Evolutionary conservation across 1,140 invertebrate species (phyloP), one percentile per base, ranked within the genome.

Genomic region (Apis florea): DNA sequence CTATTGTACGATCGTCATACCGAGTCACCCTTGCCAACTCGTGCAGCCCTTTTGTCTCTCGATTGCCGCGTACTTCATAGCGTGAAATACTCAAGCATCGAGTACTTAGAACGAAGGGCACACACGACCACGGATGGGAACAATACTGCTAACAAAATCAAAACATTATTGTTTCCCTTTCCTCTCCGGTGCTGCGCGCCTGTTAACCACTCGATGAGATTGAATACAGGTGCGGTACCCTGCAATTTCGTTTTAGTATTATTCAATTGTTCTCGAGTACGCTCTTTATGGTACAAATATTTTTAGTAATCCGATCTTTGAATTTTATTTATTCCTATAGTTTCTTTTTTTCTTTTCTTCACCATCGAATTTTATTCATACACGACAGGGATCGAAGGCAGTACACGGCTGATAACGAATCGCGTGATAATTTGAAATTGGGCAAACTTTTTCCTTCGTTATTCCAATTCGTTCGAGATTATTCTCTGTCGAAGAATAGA

Each of bases 1-100:
- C 83, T 83, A 87, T 88, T 88, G 87, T 88, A 85, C 73, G 79
- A 88, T 88, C 86, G 83, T 88, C 87, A 77, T 88, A 88, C 69
- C 76, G 51, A 85, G 86, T 88, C 86, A 88, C 87, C 87, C 87
- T 88, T 88, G 83, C 83, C 87, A 83, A 83, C 87, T 88, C 77
- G 83, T 69, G 75, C 86, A 63, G 59, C 81, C 81, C 85, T 88
- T 40, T 88, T 88, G 87, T 88, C 74, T 88, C 87, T 78, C 81
- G 74, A 88, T 87, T 87, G 85, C 76, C 81, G 67, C 77, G 70
- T 77, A 88, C 86, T 83, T 83, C 67, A 58, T 78, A 81, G 76
- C 87, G 74, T 78, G 86, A 88, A 88, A 88, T 80, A 75, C 70
- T 85, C 78, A 26, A 83, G 80, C 66, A 78, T 59, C 66, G 69